Percentiles rank a stretch among this genome's conserved stretches.
Evolutionary conservation across 1,140 invertebrate genomes (phyloP).

Genomic region (Palaemon carinicauda): DNA sequence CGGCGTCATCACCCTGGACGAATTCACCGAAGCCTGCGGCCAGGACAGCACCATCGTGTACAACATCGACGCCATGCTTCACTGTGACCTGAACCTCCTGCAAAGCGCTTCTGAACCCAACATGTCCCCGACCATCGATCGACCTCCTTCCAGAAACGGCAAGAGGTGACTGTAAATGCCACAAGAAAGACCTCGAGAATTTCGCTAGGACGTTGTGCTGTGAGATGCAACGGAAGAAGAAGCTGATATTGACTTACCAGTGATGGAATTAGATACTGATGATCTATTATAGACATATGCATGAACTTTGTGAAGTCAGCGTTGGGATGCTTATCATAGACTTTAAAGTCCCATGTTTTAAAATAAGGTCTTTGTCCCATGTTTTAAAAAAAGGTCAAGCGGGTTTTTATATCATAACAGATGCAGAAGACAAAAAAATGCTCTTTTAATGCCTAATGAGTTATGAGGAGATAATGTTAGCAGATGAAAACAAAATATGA

Average conservation of each 20-base stretch:
- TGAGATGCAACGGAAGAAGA: background rate
- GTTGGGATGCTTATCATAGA: too few species aligned
- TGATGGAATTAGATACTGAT: too few species aligned
- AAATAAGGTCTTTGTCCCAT: too few species aligned
- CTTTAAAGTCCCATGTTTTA: too few species aligned
- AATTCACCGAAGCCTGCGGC: conserved; percentile 93
- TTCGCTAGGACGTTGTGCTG: background rate
- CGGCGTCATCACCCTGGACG: conserved; percentile 93
- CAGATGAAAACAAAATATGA: too few species aligned
- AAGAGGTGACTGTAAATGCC: background rate
- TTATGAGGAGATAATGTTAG: too few species aligned
- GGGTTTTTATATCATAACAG: too few species aligned
- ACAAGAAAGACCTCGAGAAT: background rate
- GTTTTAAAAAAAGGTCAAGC: too few species aligned
- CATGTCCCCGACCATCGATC: background rate
- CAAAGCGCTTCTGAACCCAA: background rate
- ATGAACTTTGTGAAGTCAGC: too few species aligned
- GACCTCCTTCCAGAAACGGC: background rate
- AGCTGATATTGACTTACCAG: background rate
- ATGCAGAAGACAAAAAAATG: too few species aligned
- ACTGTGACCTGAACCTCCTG: conserved; percentile 15
- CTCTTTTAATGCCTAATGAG: too few species aligned
- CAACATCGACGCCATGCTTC: conserved; percentile 51
- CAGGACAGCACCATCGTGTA: conserved; percentile 45
- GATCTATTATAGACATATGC: too few species aligned